phyloP scores from a whole-genome alignment of 1,140 invertebrate genomes.

The Trichonephila clavipes region DNA sequence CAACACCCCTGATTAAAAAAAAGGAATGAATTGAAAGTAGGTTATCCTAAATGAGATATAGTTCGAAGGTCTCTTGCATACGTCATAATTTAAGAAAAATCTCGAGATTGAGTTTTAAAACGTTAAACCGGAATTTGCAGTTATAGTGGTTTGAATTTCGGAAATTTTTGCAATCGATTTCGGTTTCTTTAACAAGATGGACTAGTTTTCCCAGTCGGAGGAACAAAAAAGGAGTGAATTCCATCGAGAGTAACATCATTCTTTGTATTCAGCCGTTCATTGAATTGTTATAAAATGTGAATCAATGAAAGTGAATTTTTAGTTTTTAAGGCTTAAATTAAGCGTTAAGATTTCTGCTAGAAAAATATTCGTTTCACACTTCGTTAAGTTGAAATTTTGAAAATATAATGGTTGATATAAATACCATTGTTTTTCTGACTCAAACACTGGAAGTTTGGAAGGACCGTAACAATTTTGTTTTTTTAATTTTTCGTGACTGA shows the following conservation, averaged over 20 bases:
- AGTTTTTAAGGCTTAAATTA: too few species aligned
- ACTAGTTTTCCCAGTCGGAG: background rate
- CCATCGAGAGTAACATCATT: background rate
- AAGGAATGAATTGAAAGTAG: background rate
- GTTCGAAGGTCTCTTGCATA: conserved; percentile 8
- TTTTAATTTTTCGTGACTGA: background rate
- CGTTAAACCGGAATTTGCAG: background rate
- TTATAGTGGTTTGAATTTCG: background rate
- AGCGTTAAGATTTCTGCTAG: too few species aligned
- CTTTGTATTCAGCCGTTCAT: background rate
- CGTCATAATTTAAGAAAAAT: background rate
- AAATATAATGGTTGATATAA: too few species aligned
- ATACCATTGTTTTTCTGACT: background rate
- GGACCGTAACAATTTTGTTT: background rate
- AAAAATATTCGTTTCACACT: too few species aligned
- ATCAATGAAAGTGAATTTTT: background rate
- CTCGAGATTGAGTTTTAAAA: background rate
- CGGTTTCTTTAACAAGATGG: background rate
- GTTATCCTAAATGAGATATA: background rate
- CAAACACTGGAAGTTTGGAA: background rate
- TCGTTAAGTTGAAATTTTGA: too few species aligned
- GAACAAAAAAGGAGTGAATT: background rate
- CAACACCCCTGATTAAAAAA: background rate
- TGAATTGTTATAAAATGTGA: background rate
- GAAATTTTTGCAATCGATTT: background rate